A percentile compares a stretch with the other conserved stretches of the same genome.
phyloP scores from a whole-genome alignment of 1,140 invertebrate genomes.

The Andricus grossulariae region DNA sequence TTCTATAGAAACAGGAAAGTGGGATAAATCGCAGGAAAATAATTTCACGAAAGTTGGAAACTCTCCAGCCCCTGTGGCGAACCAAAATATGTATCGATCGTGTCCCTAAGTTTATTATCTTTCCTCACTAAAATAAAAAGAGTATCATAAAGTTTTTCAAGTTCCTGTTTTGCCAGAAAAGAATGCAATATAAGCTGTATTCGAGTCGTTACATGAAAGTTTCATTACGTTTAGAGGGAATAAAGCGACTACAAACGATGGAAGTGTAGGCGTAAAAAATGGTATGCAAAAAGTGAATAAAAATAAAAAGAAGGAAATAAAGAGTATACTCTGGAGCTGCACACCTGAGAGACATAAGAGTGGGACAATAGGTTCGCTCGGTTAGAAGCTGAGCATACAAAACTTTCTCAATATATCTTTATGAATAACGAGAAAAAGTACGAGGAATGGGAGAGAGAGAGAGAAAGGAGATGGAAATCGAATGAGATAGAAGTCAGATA shows the following conservation, averaged over 20 bases:
- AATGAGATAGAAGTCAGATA: conserved; percentile 46
- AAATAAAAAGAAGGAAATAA: not conserved
- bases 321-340: not conserved
- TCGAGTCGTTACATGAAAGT: not conserved
- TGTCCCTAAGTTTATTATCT: too few relatives aligned
- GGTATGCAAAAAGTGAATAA: not conserved
- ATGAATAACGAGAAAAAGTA: conserved; percentile 48
- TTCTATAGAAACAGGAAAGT: too few relatives aligned
- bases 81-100: too few relatives aligned
- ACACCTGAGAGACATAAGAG: conserved; percentile 32
- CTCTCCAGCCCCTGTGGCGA: too few relatives aligned
- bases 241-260: not conserved
- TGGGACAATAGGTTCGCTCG: conserved; percentile 55
- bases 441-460: conserved; percentile 32
- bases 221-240: not conserved
- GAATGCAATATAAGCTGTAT: not conserved
- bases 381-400: conserved; percentile 44
- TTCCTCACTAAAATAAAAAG: too few relatives aligned
- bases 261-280: not conserved
- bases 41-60: too few relatives aligned
- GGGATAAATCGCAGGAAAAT: too few relatives aligned
- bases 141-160: too few relatives aligned
- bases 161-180: too few relatives aligned
- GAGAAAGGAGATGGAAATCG: conserved; percentile 48
- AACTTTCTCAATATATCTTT: conserved; percentile 61